Percentiles rank a stretch among this genome's conserved stretches.
Conservation (phyloP, 2,888 invertebrate species). For the Timema podura region DNA sequence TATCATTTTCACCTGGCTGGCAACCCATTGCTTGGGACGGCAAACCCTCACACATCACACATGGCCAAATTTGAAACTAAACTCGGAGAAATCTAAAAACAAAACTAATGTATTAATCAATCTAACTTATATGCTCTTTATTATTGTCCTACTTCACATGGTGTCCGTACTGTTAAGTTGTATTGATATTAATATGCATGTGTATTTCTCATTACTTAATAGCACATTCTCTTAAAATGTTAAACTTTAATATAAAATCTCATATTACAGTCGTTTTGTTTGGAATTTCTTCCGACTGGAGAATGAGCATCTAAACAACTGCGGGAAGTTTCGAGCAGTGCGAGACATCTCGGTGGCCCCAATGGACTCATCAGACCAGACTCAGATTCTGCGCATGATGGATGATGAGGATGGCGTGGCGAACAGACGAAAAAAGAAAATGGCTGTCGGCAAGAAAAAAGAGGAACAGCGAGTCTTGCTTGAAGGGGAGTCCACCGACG, state of each 20-base stretch:
- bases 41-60: too few relatives aligned
- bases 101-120: too few relatives aligned
- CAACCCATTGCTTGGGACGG: too few relatives aligned
- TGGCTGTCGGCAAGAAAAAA: slow-evolving; percentile 30
- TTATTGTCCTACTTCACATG: too few relatives aligned
- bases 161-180: too few relatives aligned
- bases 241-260: slow-evolving; percentile 3
- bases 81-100: too few relatives aligned
- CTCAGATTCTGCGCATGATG: slow-evolving; percentile 55
- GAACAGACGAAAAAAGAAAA: slow-evolving; percentile 43
- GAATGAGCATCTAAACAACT: slow-evolving; percentile 86
- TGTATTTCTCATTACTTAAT: neutral
- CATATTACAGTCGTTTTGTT: slow-evolving; percentile 58
- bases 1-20: too few relatives aligned
- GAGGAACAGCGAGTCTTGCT: slow-evolving; percentile 34
- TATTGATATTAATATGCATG: too few relatives aligned
- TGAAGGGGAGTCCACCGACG: slow-evolving; percentile 30
- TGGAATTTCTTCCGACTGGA: slow-evolving; percentile 89
- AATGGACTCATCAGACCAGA: slow-evolving; percentile 69
- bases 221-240: neutral
- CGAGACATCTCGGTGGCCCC: slow-evolving; percentile 79
- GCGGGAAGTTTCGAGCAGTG: slow-evolving; percentile 84
- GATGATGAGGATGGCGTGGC: slow-evolving; percentile 54
- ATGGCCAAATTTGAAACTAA: too few relatives aligned
- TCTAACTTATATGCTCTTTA: too few relatives aligned